Evolutionary conservation across 1,140 invertebrate species (phyloP).

Genomic region (Metaphire vulgaris): DNA sequence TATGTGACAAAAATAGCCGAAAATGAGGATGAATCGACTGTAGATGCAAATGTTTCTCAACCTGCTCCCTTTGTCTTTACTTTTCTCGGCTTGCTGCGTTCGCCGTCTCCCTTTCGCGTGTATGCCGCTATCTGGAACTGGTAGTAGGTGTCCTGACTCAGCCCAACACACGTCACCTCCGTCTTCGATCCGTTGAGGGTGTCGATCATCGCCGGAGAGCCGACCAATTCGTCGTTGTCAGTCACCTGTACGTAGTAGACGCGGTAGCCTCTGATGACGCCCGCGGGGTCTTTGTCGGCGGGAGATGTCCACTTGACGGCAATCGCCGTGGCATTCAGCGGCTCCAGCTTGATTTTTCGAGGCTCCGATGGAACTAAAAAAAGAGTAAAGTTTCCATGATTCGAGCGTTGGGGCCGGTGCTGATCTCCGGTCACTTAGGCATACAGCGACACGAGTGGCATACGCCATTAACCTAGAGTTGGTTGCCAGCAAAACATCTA

Average conservation of each 20-base stretch:
- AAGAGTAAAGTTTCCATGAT: too few species aligned
- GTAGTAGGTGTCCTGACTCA: slow-evolving; percentile 88
- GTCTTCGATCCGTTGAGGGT: slow-evolving; percentile 58
- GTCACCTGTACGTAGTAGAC: slow-evolving; percentile 84
- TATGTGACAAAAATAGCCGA: too few species aligned
- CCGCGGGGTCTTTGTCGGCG: slow-evolving; percentile 79
- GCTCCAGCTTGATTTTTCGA: slow-evolving; percentile 73
- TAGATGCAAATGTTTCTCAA: slow-evolving; percentile 37
- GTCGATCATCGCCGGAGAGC: slow-evolving; percentile 54
- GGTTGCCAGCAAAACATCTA: too few species aligned
- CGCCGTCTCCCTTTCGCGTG: slow-evolving; percentile 88
- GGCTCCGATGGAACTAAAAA: slow-evolving; percentile 88
- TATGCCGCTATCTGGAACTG: slow-evolving; percentile 75
- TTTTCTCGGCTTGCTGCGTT: slow-evolving; percentile 70
- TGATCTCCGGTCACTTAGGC: too few species aligned
- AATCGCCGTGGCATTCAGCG: slow-evolving; percentile 87
- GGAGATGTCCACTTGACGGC: slow-evolving; percentile 86
- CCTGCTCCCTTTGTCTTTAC: slow-evolving; percentile 82
- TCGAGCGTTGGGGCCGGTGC: too few species aligned
- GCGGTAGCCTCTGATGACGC: slow-evolving; percentile 90
- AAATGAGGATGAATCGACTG: too few species aligned
- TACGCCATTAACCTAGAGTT: too few species aligned
- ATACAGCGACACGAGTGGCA: too few species aligned
- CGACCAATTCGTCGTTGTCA: slow-evolving; percentile 70
- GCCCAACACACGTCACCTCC: slow-evolving; percentile 73